Conservation (phyloP, 2,888 invertebrate genomes). For the Microctonus aethiopoides region DNA sequence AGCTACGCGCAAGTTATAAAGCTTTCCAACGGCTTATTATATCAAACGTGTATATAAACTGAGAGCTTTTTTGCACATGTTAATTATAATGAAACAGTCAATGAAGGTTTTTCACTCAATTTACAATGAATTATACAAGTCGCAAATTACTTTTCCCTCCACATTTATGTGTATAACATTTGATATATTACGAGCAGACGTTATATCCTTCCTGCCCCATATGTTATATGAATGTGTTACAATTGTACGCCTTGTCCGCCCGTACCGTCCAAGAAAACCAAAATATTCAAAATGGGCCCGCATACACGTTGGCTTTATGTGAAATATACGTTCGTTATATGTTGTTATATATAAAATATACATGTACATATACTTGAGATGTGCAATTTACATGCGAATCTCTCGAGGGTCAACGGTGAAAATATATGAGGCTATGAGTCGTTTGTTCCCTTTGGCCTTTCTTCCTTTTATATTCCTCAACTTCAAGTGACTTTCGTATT, state of each 20-base stretch:
- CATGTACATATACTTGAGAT: constrained; percentile 36
- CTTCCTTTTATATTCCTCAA: not conserved
- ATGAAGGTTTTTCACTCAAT: not conserved
- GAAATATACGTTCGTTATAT: not conserved
- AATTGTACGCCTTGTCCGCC: constrained; percentile 24
- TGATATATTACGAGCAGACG: constrained; percentile 21
- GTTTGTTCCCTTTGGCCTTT: constrained; percentile 20
- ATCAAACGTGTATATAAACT: too few species aligned
- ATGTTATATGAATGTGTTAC: constrained; percentile 18
- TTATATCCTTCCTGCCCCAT: constrained; percentile 18
- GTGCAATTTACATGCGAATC: constrained; percentile 47
- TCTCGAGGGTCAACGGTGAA: constrained; percentile 38
- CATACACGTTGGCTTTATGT: not conserved
- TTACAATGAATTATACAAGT: not conserved
- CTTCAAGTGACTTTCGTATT: constrained; percentile 6
- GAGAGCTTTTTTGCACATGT: too few species aligned
- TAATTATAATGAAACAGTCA: not conserved
- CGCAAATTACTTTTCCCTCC: not conserved
- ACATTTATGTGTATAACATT: not conserved
- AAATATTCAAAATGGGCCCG: constrained; percentile 30
- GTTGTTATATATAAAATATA: constrained; percentile 40
- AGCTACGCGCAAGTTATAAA: too few species aligned
- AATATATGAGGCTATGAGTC: constrained; percentile 38
- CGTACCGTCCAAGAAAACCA: constrained; percentile 5
- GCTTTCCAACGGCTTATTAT: too few species aligned